A percentile compares a stretch with the other conserved stretches of the same genome.
Evolutionary conservation across 2,113 vertebrate species (phyloP).

Genomic region (Cynoglossus semilaevis): DNA sequence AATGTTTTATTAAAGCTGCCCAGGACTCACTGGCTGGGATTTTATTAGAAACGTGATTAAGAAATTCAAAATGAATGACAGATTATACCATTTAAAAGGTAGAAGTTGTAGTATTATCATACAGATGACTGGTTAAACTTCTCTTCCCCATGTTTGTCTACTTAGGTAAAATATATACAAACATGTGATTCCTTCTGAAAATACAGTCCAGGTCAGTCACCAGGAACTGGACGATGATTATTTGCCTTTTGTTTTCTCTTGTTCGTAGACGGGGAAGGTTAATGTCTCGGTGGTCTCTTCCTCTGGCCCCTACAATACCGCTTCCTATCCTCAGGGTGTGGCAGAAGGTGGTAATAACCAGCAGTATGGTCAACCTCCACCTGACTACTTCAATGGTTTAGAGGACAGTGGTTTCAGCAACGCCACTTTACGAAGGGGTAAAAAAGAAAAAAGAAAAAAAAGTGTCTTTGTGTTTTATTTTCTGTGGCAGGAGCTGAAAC

Average conservation of each 20-base stretch:
- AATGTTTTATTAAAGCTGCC: too few relatives aligned
- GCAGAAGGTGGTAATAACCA: slow-evolving; percentile 1
- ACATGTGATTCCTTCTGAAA: too few relatives aligned
- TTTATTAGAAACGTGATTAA: too few relatives aligned
- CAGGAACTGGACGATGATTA: not conserved
- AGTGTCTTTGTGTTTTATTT: not conserved
- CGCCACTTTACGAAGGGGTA: slow-evolving; percentile 66
- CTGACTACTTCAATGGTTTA: slow-evolving; percentile 33
- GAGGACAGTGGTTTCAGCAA: slow-evolving; percentile 64
- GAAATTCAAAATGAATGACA: too few relatives aligned
- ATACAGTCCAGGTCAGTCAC: too few relatives aligned
- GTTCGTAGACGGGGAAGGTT: slow-evolving; percentile 39
- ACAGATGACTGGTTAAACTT: too few relatives aligned
- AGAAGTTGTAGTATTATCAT: too few relatives aligned
- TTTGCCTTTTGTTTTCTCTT: not conserved
- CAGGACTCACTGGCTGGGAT: too few relatives aligned
- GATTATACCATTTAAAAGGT: too few relatives aligned
- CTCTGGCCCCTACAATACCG: slow-evolving; percentile 26
- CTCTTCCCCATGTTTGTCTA: too few relatives aligned
- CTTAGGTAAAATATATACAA: too few relatives aligned
- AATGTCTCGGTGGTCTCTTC: slow-evolving; percentile 51
- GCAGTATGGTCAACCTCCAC: slow-evolving; percentile 33
- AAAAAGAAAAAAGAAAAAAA: not conserved
- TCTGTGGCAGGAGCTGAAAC: not conserved
- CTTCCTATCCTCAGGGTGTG: slow-evolving; percentile 1